Evolutionary conservation across 2,797 vertebrate species (phyloP).

Genomic region (Alcedo atthis): DNA sequence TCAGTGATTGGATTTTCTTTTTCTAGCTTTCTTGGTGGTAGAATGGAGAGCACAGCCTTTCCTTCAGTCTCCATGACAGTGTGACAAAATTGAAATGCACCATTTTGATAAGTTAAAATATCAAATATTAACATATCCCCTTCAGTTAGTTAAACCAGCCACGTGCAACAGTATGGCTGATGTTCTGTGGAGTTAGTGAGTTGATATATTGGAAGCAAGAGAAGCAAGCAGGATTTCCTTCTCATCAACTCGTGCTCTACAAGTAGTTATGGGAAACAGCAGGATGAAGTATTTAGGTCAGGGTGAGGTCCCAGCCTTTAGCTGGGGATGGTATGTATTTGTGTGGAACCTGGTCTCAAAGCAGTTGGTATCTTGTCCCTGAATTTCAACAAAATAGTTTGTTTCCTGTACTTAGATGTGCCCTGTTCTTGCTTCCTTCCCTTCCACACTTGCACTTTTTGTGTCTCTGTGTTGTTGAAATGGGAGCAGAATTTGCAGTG

Average conservation of each 20-base stretch:
- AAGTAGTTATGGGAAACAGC: neutral
- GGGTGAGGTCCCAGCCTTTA: neutral
- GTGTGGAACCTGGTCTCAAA: neutral
- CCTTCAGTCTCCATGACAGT: neutral
- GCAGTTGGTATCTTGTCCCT: neutral
- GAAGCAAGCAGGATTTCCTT: neutral
- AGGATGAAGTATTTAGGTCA: neutral
- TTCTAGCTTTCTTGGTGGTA: neutral
- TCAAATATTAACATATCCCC: neutral
- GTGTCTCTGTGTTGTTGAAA: neutral
- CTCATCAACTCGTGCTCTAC: neutral
- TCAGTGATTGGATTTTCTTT: neutral
- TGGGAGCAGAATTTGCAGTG: neutral
- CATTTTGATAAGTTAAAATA: neutral
- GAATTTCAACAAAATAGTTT: neutral
- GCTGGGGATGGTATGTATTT: neutral
- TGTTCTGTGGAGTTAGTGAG: neutral
- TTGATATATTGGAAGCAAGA: neutral
- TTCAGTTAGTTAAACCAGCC: neutral
- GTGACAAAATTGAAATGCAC: neutral
- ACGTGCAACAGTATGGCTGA: neutral
- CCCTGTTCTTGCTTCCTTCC: neutral
- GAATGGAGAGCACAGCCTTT: neutral
- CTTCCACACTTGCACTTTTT: neutral
- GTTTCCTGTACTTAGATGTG: neutral